Conservation (phyloP, 2,888 invertebrate species). For the Drosophila helvetica region DNA sequence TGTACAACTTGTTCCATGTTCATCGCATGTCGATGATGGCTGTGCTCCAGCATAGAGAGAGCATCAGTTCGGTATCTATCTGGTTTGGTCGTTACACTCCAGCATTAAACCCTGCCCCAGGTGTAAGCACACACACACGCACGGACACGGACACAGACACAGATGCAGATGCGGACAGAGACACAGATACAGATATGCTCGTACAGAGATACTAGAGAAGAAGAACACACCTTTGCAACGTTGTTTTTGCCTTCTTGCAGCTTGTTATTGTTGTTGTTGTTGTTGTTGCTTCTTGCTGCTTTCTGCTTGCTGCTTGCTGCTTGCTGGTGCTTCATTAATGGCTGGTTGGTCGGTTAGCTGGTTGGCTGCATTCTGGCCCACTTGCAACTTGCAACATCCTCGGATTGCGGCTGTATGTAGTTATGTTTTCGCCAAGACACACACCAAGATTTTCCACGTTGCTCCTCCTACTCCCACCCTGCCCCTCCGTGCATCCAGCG, state of each 20-base stretch:
- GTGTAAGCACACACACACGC: constrained; percentile 29
- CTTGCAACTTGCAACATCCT: constrained; percentile 44
- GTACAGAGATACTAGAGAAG: constrained; percentile 41
- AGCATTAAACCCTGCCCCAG: constrained; percentile 70
- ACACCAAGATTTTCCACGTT: constrained; percentile 28
- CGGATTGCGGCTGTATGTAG: constrained; percentile 33
- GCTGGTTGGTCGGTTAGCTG: constrained; percentile 52
- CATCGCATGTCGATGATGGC: constrained; percentile 78
- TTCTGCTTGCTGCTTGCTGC: constrained; percentile 29
- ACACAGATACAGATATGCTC: constrained; percentile 3
- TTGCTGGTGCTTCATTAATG: constrained; percentile 44
- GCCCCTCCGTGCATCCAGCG: not conserved
- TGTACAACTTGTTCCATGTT: constrained; percentile 80
- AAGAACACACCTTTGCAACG: constrained; percentile 52
- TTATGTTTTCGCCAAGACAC: constrained; percentile 40
- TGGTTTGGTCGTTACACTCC: constrained; percentile 59
- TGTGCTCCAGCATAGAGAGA: constrained; percentile 56
- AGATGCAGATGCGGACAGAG: too few species aligned
- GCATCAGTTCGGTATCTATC: constrained; percentile 68
- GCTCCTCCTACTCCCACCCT: constrained; percentile 50
- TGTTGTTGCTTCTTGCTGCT: constrained; percentile 27
- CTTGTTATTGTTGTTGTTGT: constrained; percentile 15
- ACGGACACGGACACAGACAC: too few species aligned
- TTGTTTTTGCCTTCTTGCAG: constrained; percentile 42
- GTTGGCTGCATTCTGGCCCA: constrained; percentile 46